Percentiles rank a stretch among this genome's conserved stretches.
Conservation (phyloP, 2,888 invertebrate genomes). For the Pemphredon lugubris region DNA sequence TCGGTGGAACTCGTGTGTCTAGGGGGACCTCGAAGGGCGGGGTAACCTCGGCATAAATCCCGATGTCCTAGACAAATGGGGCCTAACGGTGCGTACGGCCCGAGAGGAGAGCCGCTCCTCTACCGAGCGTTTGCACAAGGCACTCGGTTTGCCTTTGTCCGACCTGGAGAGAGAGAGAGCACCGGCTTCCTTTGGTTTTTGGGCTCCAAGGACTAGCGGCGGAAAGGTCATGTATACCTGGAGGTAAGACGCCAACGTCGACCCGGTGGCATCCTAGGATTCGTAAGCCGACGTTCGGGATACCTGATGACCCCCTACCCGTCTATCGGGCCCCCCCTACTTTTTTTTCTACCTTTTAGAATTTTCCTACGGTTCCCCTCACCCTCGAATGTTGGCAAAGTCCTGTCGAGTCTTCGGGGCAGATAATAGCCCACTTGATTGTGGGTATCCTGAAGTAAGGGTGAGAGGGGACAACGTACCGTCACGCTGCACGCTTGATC, state of each 20-base stretch:
- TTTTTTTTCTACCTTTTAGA: conserved; percentile 12
- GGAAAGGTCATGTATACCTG: conserved; percentile 58
- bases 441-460: conserved; percentile 55
- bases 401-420: conserved; percentile 60
- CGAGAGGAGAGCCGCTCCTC: conserved; percentile 30
- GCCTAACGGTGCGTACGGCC: conserved; percentile 70
- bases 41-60: conserved; percentile 61
- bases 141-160: conserved; percentile 64
- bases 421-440: conserved; percentile 68
- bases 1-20: conserved; percentile 46
- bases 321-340: conserved; percentile 24
- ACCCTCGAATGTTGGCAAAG: conserved; percentile 2
- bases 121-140: conserved; percentile 46
- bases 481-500: conserved; percentile 56
- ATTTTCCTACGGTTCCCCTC: conserved; percentile 26
- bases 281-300: conserved; percentile 31
- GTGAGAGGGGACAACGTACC: conserved; percentile 39
- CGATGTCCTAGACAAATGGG: conserved; percentile 71
- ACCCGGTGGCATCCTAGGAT: conserved; percentile 30
- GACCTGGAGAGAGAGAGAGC: conserved; percentile 30
- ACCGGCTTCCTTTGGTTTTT: conserved; percentile 47
- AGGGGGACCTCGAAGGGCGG: conserved; percentile 46
- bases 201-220: conserved; percentile 49
- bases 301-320: conserved; percentile 47
- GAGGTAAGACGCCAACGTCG: conserved; percentile 20